Conservation (phyloP, 2,113 vertebrate genomes). For the Alligator mississippiensis region DNA sequence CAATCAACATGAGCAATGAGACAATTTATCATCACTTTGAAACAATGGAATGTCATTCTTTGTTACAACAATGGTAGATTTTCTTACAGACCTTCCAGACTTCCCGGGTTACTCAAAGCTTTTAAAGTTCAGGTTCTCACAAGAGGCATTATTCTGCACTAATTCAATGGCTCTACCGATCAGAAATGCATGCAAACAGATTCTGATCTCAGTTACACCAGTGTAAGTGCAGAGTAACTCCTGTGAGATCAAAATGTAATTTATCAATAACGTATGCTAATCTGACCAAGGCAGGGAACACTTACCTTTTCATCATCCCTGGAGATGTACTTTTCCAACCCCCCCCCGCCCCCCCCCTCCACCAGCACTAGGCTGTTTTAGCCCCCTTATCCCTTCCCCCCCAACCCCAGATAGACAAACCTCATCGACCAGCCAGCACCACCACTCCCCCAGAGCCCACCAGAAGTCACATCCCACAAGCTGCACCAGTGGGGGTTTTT, state of each 20-base stretch:
- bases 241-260: neutral
- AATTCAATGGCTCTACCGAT: neutral
- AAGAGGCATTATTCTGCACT: neutral
- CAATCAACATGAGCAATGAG: neutral
- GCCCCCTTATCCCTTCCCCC: too few species aligned
- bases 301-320: neutral
- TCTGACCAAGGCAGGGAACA: neutral
- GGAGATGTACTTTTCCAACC: too few species aligned
- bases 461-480: too few species aligned
- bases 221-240: neutral
- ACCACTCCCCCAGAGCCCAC: too few species aligned
- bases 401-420: too few species aligned
- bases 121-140: neutral
- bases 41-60: too few species aligned
- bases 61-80: neutral
- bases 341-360: too few species aligned
- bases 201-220: neutral
- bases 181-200: neutral
- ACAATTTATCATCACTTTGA: too few species aligned
- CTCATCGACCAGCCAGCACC: too few species aligned
- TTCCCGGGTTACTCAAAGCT: neutral
- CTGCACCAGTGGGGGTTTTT: too few species aligned
- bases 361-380: too few species aligned
- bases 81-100: neutral
- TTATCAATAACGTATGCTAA: too few species aligned